Base-by-base conservation (phyloP, 2,888 invertebrate genomes). In the Drosophila barbarae region DNA sequence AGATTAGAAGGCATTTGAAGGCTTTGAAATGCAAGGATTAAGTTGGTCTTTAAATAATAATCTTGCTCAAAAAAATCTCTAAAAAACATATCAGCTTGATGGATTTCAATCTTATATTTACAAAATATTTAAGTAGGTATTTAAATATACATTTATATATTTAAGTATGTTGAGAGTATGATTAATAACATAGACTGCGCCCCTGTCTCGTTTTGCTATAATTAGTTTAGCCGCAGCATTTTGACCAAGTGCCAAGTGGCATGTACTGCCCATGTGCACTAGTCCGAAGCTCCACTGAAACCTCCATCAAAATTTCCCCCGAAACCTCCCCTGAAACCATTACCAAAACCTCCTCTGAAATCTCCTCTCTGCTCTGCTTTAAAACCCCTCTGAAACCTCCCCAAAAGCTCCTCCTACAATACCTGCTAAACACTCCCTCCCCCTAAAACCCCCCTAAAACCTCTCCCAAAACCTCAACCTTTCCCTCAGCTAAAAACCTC, bases 191-290 rank as follows among this genome's bases (percentile, higher is more conserved):
- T 0, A 15, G 51, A n/a, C n/a, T 26, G 54, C 55, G 49, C 55
- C 47, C 23, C 35, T 57, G 72, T 32, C n/a, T n/a, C 50, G 42
- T 42, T 18, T 46, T 74, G 76, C 80, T 69, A 80, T 80, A 79
- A 79, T 83, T 83, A 83, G 80, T 76, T 69, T 70, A 69, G 53
- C 61, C 61, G 41, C 65, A 67, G 56, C 51, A 54, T 42, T 72
- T 65, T 59, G 65, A 57, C 56, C 73, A 75, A 73, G 70, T 69
- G 56, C 65, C 58, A 70, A 77, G 72, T 63, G 69, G 51, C 63
- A 63, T 53, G 69, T 69, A 60, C 35, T 36, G 44, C 28, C 15
- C 46, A 47, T 47, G 32, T 67, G 67, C 59, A 69, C 32, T 6
- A 21, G 39, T 39, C 39, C 21, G 39, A 7, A 39, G 39, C 49